Percentiles rank a stretch among this genome's conserved stretches.
Conservation (phyloP, 2,797 vertebrate species). For the Hirundo rustica region DNA sequence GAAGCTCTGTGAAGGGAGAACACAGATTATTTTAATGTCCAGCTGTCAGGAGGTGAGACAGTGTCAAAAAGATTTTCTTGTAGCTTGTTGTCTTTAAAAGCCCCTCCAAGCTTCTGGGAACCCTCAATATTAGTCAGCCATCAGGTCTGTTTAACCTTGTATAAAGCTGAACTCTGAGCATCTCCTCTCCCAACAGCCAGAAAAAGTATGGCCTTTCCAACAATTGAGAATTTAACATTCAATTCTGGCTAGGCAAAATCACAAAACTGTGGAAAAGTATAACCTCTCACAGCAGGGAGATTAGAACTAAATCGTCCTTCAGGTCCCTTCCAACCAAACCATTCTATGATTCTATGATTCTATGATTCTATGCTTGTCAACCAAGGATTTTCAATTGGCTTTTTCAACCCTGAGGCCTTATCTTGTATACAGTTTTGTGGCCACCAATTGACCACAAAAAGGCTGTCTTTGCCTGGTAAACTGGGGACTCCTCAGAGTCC, state of each 20-base stretch:
- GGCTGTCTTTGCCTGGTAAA: background rate
- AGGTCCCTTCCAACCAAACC: background rate
- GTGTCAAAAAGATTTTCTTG: background rate
- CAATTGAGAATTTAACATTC: background rate
- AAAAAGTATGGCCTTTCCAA: background rate
- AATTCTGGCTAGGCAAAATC: background rate
- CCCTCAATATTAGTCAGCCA: background rate
- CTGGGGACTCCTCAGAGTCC: background rate
- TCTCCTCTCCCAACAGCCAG: background rate
- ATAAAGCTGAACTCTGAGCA: background rate
- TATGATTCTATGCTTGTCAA: background rate
- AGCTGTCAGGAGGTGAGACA: background rate
- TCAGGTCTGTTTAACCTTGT: background rate
- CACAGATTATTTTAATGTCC: background rate
- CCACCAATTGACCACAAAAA: background rate
- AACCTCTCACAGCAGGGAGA: rapidly evolving
- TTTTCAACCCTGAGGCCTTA: background rate
- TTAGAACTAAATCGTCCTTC: background rate
- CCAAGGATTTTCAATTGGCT: background rate
- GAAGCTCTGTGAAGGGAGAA: background rate
- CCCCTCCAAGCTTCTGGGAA: background rate
- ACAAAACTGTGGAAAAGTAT: background rate
- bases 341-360: background rate
- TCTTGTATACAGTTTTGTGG: background rate
- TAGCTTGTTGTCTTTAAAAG: background rate